Evolutionary conservation across 2,888 invertebrate species (phyloP), one percentile per base, ranked within the genome.

Genomic region (Ochropleura plecta): DNA sequence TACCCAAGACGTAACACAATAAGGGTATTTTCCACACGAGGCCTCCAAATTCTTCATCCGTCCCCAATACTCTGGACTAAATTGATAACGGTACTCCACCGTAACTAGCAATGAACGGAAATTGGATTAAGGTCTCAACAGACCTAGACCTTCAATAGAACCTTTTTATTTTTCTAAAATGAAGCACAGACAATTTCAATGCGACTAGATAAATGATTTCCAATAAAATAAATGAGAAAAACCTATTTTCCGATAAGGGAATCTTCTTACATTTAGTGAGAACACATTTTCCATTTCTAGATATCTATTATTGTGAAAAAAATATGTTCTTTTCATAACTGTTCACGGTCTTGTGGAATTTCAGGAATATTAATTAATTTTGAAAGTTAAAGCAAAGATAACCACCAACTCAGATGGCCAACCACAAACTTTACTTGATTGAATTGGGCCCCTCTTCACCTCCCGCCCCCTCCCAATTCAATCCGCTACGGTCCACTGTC

Each of bases 61-160:
- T 64, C 67, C 67, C 42, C 72, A 83, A 86, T 81, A 72, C 84
- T 63, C 76, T 69, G 73, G 55, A 80, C 83, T 70, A 84, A 84
- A 84, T 85, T 85, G 77, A 85, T 85, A 84, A 81, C 78, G 70
- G 72, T 78, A 70, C 69, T 85, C 76, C 59, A 44, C 46, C 64
- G 69, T 76, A 76, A 81, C 83, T 76, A 76, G 78, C 81, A 78
- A 84, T 84, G 70, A 78, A 86, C 75, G 83, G 67, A 76, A 86
- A 85, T 85, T 85, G 78, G 78, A 85, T 86, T 86, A 86, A 83
- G 77, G 75, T 59, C 73, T 78, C n/a, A 70, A 83, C 72, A 78
- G 73, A 62, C 62, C 74, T 66, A 74, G 51, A 44, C 62, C 64
- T 71, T 74, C 63, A 57, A 70, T 57, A 62, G n/a, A 76, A 49